Conservation (phyloP, 2,113 vertebrate species). For the Tyto alba region DNA sequence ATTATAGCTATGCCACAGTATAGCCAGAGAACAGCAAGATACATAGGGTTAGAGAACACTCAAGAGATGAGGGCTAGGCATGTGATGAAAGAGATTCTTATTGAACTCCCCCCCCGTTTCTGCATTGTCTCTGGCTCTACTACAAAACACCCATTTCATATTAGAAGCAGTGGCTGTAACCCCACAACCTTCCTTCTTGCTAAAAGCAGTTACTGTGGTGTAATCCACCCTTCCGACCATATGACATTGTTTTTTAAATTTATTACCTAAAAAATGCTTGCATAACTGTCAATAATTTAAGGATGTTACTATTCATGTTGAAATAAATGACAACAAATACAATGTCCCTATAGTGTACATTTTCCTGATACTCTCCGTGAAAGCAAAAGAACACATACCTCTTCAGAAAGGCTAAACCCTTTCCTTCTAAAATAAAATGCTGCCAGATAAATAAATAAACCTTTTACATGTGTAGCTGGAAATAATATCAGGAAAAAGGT, state of each 20-base stretch:
- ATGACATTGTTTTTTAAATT: background rate
- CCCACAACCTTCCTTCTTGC: background rate
- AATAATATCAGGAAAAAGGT: background rate
- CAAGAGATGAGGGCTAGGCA: background rate
- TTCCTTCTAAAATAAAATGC: background rate
- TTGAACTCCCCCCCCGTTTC: background rate
- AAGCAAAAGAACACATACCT: background rate
- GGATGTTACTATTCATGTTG: background rate
- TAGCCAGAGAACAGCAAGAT: background rate
- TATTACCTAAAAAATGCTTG: background rate
- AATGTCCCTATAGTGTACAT: background rate
- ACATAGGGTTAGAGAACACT: background rate
- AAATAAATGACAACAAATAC: background rate
- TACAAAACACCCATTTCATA: background rate
- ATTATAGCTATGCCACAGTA: fast-evolving
- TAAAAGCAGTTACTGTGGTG: background rate
- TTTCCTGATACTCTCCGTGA: background rate
- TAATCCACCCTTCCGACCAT: background rate
- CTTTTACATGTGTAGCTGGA: background rate
- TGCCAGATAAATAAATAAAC: background rate
- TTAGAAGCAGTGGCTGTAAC: background rate
- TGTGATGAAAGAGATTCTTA: background rate
- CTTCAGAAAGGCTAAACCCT: background rate
- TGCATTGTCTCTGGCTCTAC: background rate
- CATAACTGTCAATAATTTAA: background rate